Percentiles rank a stretch among this genome's conserved stretches.
These are phyloP conservation scores for Zaprionus ghesquierei DNA, from an alignment of 1,140 invertebrate species.

Conservation along the genomic window DNA sequence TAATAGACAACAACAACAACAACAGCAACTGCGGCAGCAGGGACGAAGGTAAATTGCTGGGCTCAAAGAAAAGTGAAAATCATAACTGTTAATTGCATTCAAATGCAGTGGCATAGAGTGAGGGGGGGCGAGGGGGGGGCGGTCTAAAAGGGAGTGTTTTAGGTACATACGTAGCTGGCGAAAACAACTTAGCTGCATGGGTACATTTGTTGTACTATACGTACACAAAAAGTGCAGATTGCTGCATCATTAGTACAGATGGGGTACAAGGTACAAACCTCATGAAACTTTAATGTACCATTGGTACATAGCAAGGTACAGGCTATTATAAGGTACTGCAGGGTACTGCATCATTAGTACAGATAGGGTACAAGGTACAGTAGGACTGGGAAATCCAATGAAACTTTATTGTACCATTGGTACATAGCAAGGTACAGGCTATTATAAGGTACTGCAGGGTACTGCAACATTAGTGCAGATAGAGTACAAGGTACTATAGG, in stretches of 20 bases:
- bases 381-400: no score
- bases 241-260: not conserved
- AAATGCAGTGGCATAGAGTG: constrained; percentile 32
- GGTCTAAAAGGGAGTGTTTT: not conserved
- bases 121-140: not conserved
- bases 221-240: not conserved
- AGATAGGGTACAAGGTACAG: no score
- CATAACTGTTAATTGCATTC: constrained; percentile 77
- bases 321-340: no score
- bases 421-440: no score
- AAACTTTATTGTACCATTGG: no score
- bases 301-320: no score
- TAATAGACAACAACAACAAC: not conserved
- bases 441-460: no score
- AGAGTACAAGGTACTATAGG: not conserved
- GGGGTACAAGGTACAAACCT: not conserved
- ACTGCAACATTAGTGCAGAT: not conserved
- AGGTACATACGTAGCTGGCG: not conserved
- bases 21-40: constrained; percentile 19
- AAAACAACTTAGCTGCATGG: not conserved
- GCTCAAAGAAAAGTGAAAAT: constrained; percentile 63
- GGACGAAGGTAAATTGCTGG: constrained; percentile 37
- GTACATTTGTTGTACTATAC: not conserved
- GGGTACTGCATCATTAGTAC: no score
- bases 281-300: no score